A percentile compares a stretch with the other conserved stretches of the same genome.
These are phyloP conservation scores for Seira sanloemensis DNA, from an alignment of 2,888 invertebrate genomes.

Conservation along the genomic window DNA sequence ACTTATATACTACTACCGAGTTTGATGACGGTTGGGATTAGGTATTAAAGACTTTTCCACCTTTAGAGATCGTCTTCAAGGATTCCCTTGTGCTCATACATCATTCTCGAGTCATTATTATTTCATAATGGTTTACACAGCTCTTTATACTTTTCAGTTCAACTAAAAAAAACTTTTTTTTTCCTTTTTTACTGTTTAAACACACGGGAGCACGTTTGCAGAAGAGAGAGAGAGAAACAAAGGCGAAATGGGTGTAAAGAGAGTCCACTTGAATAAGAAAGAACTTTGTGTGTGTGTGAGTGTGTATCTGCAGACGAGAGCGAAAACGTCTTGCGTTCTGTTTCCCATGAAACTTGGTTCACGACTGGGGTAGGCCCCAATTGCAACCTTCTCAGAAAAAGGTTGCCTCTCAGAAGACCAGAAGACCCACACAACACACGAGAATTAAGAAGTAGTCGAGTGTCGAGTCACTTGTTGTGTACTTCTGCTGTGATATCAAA, in stretches of 20 bases:
- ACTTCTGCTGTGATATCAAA: not conserved
- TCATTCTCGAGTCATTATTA: not conserved
- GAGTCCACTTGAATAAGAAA: too few relatives aligned
- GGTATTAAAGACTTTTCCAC: not conserved
- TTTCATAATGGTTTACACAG: not conserved
- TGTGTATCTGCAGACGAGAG: slow-evolving; percentile 56
- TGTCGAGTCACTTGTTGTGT: too few relatives aligned
- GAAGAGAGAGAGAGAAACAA: not conserved
- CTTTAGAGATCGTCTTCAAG: not conserved
- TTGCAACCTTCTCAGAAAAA: slow-evolving; percentile 49
- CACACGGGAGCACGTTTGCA: slow-evolving; percentile 15
- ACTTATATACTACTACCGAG: not conserved
- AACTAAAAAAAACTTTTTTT: not conserved
- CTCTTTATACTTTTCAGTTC: not conserved
- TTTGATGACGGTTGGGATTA: not conserved
- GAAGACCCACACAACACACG: not conserved
- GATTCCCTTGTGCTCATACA: not conserved
- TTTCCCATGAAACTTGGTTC: slow-evolving; percentile 65
- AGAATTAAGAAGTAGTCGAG: too few relatives aligned
- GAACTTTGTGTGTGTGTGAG: too few relatives aligned
- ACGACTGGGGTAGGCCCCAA: slow-evolving; percentile 55
- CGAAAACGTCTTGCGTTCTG: slow-evolving; percentile 56
- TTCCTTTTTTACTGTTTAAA: not conserved
- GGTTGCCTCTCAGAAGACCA: slow-evolving; percentile 12
- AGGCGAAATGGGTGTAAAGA: not conserved